Evolutionary conservation across 1,140 invertebrate genomes (phyloP), one percentile per base, ranked within the genome.

Genomic region (Ptiloglossa arizonensis): DNA sequence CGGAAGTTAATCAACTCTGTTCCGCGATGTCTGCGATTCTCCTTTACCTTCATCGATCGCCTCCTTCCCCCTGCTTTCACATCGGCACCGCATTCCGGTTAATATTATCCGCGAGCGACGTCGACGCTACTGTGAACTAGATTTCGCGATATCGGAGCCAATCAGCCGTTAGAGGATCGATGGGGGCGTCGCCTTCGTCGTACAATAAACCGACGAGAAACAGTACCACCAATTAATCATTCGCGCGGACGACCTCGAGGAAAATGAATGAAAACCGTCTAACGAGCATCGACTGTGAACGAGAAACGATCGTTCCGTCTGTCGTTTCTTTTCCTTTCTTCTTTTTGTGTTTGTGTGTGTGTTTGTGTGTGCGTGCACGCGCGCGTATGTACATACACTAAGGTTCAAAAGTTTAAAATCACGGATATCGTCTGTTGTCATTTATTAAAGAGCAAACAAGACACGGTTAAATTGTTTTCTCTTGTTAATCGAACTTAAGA

Each of bases 151-250:
- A 72, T n/a, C 63, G 50, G 22, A 62, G 50, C 48, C 74, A 73
- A 82, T 83, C 81, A 46, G 80, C 69, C 48, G 29, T 17, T n/a
- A 46, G 38, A 22, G 29, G 67, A 70, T 67, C 67, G 60, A 77
- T 70, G 46, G 35, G 27, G 38, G 56, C 52, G 44, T 50, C 71
- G 22, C 17, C 60, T 66, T 35, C 38, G 22, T 24, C 52, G 44
- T 80, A 64, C 50, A 69, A 80, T 82, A 75, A 64, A 80, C 69
- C 69, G 74, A 60, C 71, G 71, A 78, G 64, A 71, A 54, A 83
- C 67, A 83, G 77, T 66, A 50, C 35, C 64, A 54, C 66, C 80
- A 67, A 83, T 82, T 83, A 83, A 83, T 83, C 74, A 68, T 56
- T 50, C 38, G 29, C 57, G 62, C 68, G 44, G 57, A 46, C 32